Evolutionary conservation across 2,888 invertebrate species (phyloP).

Genomic region (Hydrotaea diabolus): DNA sequence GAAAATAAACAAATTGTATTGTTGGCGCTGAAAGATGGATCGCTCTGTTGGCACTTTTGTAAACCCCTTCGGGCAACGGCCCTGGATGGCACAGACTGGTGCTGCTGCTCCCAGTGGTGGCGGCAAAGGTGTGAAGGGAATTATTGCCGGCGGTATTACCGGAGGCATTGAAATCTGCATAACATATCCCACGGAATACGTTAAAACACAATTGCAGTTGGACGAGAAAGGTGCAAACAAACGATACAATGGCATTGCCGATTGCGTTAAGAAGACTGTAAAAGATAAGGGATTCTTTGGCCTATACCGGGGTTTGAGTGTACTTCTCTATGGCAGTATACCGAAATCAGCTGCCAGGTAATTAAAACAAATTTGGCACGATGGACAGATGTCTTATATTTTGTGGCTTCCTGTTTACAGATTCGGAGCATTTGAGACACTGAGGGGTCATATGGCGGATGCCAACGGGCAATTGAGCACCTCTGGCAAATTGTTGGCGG

Average conservation of each 20-base stretch:
- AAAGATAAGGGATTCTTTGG: slow-evolving; percentile 93
- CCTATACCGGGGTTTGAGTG: slow-evolving; percentile 96
- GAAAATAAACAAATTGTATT: neutral
- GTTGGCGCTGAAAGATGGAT: slow-evolving; percentile 71
- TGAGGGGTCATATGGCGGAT: slow-evolving; percentile 89
- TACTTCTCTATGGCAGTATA: slow-evolving; percentile 97
- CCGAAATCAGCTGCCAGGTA: slow-evolving; percentile 98
- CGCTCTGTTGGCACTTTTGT: slow-evolving; percentile 70
- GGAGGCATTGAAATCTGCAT: slow-evolving; percentile 99
- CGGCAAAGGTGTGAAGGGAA: slow-evolving; percentile 91
- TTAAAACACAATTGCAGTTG: slow-evolving; percentile 98
- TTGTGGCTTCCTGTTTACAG: slow-evolving; percentile 82
- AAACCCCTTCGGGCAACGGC: slow-evolving; percentile 77
- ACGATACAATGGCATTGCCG: slow-evolving; percentile 90
- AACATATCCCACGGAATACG: slow-evolving; percentile 99
- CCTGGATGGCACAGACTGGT: slow-evolving; percentile 87
- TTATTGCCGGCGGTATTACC: slow-evolving; percentile 97
- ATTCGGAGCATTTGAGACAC: slow-evolving; percentile 97
- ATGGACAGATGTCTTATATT: neutral
- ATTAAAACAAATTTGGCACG: neutral
- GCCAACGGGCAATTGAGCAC: slow-evolving; percentile 90
- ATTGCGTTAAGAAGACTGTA: slow-evolving; percentile 96
- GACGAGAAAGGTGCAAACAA: slow-evolving; percentile 90
- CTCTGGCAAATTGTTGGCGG: slow-evolving; percentile 91
- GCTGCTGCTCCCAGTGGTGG: slow-evolving; percentile 86